These are phyloP conservation scores for Drosophila elegans DNA, from an alignment of 1,140 invertebrate genomes.

Conservation along the genomic window DNA sequence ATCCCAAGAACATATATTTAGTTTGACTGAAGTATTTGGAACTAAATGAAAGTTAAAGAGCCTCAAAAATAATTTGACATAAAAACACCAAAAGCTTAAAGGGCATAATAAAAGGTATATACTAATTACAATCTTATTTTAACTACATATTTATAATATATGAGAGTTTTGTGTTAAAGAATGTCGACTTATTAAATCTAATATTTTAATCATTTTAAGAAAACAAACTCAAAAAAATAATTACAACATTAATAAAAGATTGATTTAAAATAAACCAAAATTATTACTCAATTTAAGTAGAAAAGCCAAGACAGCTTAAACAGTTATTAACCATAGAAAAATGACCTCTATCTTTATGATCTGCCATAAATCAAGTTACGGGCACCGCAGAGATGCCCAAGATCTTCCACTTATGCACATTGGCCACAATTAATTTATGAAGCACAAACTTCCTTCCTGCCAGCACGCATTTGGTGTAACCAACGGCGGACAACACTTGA, in stretches of 20 bases:
- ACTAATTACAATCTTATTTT: no score
- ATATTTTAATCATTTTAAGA: no score
- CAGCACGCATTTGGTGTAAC: conserved; percentile 65
- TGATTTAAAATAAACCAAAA: not conserved
- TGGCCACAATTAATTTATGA: conserved; percentile 80
- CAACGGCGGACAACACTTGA: conserved; percentile 59
- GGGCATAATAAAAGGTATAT: no score
- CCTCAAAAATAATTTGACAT: no score
- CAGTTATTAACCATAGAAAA: not conserved
- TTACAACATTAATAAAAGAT: no score
- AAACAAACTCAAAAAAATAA: no score
- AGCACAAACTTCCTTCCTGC: conserved; percentile 77
- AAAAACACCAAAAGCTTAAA: no score
- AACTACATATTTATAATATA: no score
- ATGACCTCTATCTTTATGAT: conserved; percentile 17
- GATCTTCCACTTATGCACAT: conserved; percentile 49
- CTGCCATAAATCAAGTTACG: conserved; percentile 20
- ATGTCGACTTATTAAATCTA: no score
- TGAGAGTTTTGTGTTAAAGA: no score
- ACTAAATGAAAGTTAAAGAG: no score
- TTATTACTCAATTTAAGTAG: not conserved
- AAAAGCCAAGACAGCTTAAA: not conserved
- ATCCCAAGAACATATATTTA: not conserved
- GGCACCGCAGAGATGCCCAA: conserved; percentile 12
- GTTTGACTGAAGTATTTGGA: no score